phyloP scores from a whole-genome alignment of 2,113 vertebrate genomes.

The Hirundichthys speculiger region DNA sequence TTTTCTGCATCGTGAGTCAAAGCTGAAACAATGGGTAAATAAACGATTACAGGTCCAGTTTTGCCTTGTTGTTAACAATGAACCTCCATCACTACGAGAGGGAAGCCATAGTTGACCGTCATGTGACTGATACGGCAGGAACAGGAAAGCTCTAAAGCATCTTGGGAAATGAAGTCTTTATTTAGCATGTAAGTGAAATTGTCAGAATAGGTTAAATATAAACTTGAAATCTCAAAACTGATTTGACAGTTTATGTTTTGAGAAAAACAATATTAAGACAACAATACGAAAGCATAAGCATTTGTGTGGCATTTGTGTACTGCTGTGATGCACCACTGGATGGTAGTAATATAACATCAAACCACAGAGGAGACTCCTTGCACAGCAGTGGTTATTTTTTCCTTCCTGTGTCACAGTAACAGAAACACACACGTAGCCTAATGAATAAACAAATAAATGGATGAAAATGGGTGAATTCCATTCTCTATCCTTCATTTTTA shows the following conservation, averaged over 20 bases:
- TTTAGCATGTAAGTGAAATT: fast-evolving
- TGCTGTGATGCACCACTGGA: constrained; percentile 47
- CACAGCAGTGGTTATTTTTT: too few relatives aligned
- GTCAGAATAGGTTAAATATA: too few relatives aligned
- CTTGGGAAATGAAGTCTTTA: constrained; percentile 61
- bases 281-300: too few relatives aligned
- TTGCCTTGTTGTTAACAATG: constrained; percentile 52
- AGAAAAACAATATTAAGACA: too few relatives aligned
- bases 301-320: background rate
- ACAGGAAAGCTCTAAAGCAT: constrained; percentile 7
- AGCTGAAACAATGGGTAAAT: background rate
- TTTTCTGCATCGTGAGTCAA: constrained; percentile 89
- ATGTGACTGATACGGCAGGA: constrained; percentile 67
- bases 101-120: constrained; percentile 74
- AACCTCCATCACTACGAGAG: constrained; percentile 56
- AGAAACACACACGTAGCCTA: too few relatives aligned
- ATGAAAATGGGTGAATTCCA: too few relatives aligned
- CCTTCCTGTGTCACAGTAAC: too few relatives aligned
- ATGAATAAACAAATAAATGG: too few relatives aligned
- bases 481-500: too few relatives aligned
- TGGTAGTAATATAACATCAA: constrained; percentile 52
- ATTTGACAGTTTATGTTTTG: too few relatives aligned
- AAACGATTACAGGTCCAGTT: background rate
- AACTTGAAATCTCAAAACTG: too few relatives aligned
- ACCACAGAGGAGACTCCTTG: background rate